Percentiles rank a stretch among this genome's conserved stretches.
These are phyloP conservation scores for Pseudomugil gertrudae DNA, from an alignment of 2,797 vertebrate species.

Conservation along the genomic window DNA sequence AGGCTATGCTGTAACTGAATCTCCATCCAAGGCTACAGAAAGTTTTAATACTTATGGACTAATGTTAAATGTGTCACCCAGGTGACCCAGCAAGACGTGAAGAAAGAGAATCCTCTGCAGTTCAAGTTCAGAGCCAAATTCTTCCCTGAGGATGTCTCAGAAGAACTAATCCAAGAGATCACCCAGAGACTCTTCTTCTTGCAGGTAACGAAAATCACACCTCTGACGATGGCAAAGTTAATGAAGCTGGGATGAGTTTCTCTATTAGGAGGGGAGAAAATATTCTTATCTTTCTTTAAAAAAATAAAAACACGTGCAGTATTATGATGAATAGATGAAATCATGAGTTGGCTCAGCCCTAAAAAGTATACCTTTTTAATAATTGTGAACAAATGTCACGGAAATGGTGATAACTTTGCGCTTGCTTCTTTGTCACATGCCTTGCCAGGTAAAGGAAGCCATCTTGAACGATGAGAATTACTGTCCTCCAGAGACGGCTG, in stretches of 20 bases:
- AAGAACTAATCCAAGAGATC: slow-evolving; percentile 96
- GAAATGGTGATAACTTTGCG: neutral
- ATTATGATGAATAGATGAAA: no score
- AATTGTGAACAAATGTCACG: neutral
- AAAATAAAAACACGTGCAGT: no score
- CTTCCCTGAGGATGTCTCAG: slow-evolving; percentile 96
- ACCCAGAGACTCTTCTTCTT: slow-evolving; percentile 97
- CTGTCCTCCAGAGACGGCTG: slow-evolving; percentile 97
- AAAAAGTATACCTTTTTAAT: neutral
- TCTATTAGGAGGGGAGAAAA: neutral
- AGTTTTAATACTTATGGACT: neutral
- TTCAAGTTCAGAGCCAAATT: slow-evolving; percentile 98
- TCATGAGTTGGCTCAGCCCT: no score
- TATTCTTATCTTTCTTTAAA: no score
- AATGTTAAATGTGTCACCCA: slow-evolving; percentile 49
- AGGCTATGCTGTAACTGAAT: neutral
- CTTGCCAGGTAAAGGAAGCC: slow-evolving; percentile 89
- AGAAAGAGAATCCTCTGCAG: slow-evolving; percentile 96
- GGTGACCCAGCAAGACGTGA: slow-evolving; percentile 97
- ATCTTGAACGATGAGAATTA: slow-evolving; percentile 98
- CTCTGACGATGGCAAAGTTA: neutral
- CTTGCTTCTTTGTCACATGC: neutral
- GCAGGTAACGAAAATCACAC: slow-evolving; percentile 80
- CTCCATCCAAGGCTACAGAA: neutral
- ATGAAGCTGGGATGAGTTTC: neutral